Conservation (phyloP, 1,140 invertebrate species). For the Tetramorium parvispinum region DNA sequence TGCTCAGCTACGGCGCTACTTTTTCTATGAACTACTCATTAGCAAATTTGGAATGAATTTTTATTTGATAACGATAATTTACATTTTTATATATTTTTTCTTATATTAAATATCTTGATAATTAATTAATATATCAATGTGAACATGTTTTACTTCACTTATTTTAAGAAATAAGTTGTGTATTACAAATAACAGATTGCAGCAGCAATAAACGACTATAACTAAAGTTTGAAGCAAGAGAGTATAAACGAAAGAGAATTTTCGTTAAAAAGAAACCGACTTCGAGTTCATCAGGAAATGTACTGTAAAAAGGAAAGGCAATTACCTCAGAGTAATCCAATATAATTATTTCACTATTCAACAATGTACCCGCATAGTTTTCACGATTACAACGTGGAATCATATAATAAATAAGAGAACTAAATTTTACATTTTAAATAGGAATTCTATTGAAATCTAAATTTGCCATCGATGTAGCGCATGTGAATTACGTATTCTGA, state of each 20-base stretch:
- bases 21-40: background rate
- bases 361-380: background rate
- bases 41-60: background rate
- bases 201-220: background rate
- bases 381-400: background rate
- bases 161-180: background rate
- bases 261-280: slow-evolving; percentile 1
- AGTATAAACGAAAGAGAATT: background rate
- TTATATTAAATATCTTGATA: background rate
- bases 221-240: background rate
- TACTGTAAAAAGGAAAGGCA: slow-evolving; percentile 37
- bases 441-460: background rate
- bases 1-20: background rate
- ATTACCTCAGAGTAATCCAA: background rate
- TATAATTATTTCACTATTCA: slow-evolving; percentile 22
- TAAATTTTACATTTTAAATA: background rate
- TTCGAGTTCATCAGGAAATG: slow-evolving; percentile 31
- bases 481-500: background rate
- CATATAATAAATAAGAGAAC: background rate
- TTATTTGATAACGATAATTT: background rate
- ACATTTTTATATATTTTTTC: background rate
- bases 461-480: background rate
- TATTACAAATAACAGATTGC: background rate
- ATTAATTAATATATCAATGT: background rate
- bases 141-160: too few species aligned